A percentile compares a stretch with the other conserved stretches of the same genome.
phyloP scores from a whole-genome alignment of 2,888 invertebrate species.

The Helobdella robusta region DNA sequence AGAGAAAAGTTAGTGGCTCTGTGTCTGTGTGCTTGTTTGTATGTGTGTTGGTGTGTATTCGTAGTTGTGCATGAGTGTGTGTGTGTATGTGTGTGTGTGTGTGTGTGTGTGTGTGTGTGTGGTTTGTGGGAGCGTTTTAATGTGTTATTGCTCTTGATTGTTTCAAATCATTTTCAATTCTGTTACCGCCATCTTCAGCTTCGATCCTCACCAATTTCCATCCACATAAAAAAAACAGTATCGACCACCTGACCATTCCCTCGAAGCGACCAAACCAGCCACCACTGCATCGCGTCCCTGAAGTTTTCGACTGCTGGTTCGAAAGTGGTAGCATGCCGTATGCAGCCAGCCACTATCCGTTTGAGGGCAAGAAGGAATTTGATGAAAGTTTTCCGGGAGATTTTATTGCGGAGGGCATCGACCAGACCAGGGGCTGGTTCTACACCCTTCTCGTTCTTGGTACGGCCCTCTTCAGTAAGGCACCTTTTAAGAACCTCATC shows the following conservation, averaged over 20 bases:
- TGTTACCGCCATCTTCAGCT: too few species aligned
- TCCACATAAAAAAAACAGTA: too few species aligned
- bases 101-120: too few species aligned
- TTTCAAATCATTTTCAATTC: too few species aligned
- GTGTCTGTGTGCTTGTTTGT: too few species aligned
- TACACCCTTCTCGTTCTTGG: slow-evolving; percentile 64
- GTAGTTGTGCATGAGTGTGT: too few species aligned
- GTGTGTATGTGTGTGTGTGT: too few species aligned
- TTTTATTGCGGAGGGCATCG: slow-evolving; percentile 98
- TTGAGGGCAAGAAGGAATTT: slow-evolving; percentile 67
- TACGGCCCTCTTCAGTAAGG: slow-evolving; percentile 84
- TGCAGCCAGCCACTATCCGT: slow-evolving; percentile 68
- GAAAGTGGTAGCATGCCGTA: slow-evolving; percentile 98
- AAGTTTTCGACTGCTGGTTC: slow-evolving; percentile 99
- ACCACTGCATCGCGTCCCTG: slow-evolving; percentile 70
- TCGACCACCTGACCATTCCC: slow-evolving; percentile 85
- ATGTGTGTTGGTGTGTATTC: too few species aligned
- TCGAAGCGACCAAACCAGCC: slow-evolving; percentile 69
- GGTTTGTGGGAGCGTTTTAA: too few species aligned
- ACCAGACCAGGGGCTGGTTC: slow-evolving; percentile 88
- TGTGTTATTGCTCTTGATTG: too few species aligned
- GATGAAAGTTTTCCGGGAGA: slow-evolving; percentile 78
- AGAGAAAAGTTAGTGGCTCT: slow-evolving; percentile 61
- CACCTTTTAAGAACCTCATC: slow-evolving; percentile 94
- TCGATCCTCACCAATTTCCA: too few species aligned